Evolutionary conservation across 2,113 vertebrate genomes (phyloP).

Genomic region (Perccottus glenii): DNA sequence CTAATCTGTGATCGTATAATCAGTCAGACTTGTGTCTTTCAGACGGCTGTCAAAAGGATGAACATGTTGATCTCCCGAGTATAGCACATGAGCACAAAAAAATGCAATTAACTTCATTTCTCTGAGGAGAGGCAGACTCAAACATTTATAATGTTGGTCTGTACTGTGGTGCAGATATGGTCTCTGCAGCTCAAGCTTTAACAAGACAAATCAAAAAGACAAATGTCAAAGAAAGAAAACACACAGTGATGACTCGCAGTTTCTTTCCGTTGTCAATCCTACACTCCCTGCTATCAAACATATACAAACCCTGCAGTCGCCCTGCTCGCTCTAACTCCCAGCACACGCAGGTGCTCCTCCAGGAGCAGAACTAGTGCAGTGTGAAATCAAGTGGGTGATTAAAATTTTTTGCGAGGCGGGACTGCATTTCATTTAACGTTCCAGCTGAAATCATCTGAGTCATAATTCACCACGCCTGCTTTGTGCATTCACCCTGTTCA

Average conservation of each 20-base stretch:
- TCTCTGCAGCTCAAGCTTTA: conserved; percentile 21
- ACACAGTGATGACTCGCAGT: conserved; percentile 11
- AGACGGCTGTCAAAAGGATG: conserved; percentile 37
- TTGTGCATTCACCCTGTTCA: conserved; percentile 8
- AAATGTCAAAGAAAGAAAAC: conserved; percentile 10
- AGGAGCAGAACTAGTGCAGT: conserved; percentile 51
- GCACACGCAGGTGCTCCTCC: conserved; percentile 38
- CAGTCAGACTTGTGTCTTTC: conserved; percentile 24
- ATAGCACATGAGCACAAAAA: conserved; percentile 48
- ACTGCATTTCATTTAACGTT: conserved; percentile 56
- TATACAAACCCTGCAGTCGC: neutral
- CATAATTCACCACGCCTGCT: conserved; percentile 32
- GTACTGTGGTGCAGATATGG: neutral
- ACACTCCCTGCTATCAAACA: conserved; percentile 10
- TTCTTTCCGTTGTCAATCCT: conserved; percentile 12
- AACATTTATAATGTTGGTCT: conserved; percentile 8
- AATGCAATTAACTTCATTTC: conserved; percentile 37
- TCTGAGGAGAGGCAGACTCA: conserved; percentile 22
- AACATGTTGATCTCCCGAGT: conserved; percentile 48
- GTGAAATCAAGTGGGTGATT: conserved; percentile 76
- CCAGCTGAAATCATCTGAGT: conserved; percentile 59
- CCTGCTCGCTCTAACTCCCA: neutral
- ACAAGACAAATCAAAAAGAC: conserved; percentile 48
- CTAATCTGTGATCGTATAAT: conserved; percentile 27
- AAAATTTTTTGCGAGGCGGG: conserved; percentile 54